A percentile compares a stretch with the other conserved stretches of the same genome.
Evolutionary conservation across 1,140 invertebrate genomes (phyloP).

Genomic region (Drosophila ficusphila): DNA sequence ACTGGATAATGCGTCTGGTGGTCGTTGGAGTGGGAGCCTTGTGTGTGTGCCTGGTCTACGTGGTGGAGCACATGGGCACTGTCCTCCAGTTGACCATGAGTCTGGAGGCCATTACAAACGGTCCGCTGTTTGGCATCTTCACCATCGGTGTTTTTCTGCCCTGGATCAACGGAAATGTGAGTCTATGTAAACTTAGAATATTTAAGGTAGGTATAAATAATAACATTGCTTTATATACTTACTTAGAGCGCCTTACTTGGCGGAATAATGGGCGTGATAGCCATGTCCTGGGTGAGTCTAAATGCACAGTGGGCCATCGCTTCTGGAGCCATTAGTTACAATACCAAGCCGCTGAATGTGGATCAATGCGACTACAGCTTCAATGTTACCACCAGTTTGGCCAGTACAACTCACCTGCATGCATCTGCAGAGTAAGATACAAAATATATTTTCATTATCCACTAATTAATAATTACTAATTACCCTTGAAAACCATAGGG

Average conservation of each 20-base stretch:
- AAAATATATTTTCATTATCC: too few relatives aligned
- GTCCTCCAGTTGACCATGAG: constrained; percentile 85
- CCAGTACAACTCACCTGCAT: constrained; percentile 22
- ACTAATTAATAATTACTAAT: background rate
- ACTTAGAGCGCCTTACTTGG: constrained; percentile 92
- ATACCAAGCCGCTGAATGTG: constrained; percentile 88
- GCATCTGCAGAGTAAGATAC: constrained; percentile 47
- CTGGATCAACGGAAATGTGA: constrained; percentile 88
- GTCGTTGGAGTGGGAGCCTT: constrained; percentile 86
- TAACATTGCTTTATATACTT: too few relatives aligned
- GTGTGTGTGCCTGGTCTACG: constrained; percentile 85
- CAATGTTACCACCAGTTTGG: constrained; percentile 39
- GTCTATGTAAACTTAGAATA: background rate
- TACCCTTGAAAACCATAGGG: constrained; percentile 68
- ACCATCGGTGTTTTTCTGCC: constrained; percentile 90
- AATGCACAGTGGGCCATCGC: constrained; percentile 91
- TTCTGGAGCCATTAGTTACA: constrained; percentile 86
- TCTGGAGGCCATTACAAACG: constrained; percentile 88
- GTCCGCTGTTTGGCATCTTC: constrained; percentile 91
- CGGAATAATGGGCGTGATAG: constrained; percentile 87
- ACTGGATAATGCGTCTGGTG: constrained; percentile 86
- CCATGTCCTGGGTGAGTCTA: constrained; percentile 92
- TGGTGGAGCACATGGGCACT: constrained; percentile 86
- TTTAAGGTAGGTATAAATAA: too few relatives aligned
- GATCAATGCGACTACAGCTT: constrained; percentile 89